Conservation (phyloP, 2,888 invertebrate species). For the Drosophila incognita region DNA sequence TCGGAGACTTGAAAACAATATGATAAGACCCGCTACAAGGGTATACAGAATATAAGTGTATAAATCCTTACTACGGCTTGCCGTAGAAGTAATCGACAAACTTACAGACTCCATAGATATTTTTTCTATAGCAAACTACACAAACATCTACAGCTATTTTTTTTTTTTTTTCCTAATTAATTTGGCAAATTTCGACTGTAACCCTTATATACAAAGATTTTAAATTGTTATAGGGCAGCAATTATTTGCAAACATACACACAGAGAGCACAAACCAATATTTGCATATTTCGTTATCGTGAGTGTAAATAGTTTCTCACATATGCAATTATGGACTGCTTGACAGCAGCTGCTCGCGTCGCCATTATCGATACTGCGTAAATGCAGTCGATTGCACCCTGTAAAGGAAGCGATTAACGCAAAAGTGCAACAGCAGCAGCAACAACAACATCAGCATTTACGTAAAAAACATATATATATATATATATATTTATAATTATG, state of each 20-base stretch:
- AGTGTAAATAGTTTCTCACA: conserved; percentile 40
- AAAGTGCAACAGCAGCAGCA: background rate
- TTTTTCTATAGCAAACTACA: conserved; percentile 23
- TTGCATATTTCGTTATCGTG: conserved; percentile 15
- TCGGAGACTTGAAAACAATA: background rate
- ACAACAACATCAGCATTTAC: conserved; percentile 3
- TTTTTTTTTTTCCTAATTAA: background rate
- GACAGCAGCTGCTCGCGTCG: conserved; percentile 9
- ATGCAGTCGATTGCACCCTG: conserved; percentile 8
- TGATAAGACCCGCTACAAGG: background rate
- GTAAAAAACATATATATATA: conserved; percentile 1
- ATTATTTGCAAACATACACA: conserved; percentile 1
- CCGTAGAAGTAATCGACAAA: conserved; percentile 18
- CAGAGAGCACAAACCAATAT: conserved; percentile 1
- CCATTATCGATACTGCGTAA: conserved; percentile 21
- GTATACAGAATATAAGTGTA: background rate
- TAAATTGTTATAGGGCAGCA: background rate
- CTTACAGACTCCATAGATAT: conserved; percentile 13
- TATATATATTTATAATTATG: conserved; percentile 12
- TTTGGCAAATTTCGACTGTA: background rate
- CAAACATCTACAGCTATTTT: conserved; percentile 3
- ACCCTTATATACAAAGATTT: background rate
- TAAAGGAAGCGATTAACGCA: conserved; percentile 13
- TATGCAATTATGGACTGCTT: conserved; percentile 28
- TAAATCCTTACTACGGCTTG: conserved; percentile 15